Percentiles rank a stretch among this genome's conserved stretches.
phyloP scores from a whole-genome alignment of 2,888 invertebrate species.

The Drosophila prolongata region DNA sequence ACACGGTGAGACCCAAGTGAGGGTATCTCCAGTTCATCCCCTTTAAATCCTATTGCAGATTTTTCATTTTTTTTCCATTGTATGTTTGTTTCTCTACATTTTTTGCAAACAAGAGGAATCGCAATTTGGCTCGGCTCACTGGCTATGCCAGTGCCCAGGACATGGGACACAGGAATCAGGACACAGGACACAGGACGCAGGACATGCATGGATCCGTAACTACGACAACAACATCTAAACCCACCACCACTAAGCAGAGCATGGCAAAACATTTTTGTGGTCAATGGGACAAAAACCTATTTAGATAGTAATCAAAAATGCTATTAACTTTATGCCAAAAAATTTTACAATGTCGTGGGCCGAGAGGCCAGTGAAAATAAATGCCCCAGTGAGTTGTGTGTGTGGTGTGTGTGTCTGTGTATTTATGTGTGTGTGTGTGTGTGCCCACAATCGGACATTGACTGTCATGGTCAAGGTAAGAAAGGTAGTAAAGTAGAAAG shows the following conservation, averaged over 20 bases:
- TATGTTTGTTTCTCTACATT: constrained; percentile 21
- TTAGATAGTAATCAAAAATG: constrained; percentile 72
- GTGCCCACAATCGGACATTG: constrained; percentile 31
- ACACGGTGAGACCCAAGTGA: neutral
- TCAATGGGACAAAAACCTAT: constrained; percentile 71
- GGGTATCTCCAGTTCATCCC: constrained; percentile 11
- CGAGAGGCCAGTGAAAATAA: neutral
- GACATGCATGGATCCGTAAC: constrained; percentile 54
- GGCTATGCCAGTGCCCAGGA: constrained; percentile 15
- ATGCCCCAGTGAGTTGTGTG: neutral
- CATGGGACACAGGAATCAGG: constrained; percentile 4
- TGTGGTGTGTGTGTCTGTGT: neutral
- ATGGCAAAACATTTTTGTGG: constrained; percentile 63
- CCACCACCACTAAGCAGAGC: constrained; percentile 27
- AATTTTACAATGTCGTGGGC: constrained; percentile 63
- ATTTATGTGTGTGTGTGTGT: neutral
- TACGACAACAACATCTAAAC: constrained; percentile 40
- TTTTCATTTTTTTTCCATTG: constrained; percentile 33
- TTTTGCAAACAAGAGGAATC: constrained; percentile 48
- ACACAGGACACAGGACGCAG: constrained; percentile 16
- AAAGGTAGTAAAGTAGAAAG: constrained; percentile 15
- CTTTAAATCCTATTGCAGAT: constrained; percentile 11
- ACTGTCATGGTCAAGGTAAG: constrained; percentile 52
- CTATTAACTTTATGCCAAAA: constrained; percentile 71
- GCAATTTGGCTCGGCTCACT: constrained; percentile 54